These are phyloP conservation scores for Cheilosia grossa DNA, from an alignment of 2,888 invertebrate species.

Conservation along the genomic window DNA sequence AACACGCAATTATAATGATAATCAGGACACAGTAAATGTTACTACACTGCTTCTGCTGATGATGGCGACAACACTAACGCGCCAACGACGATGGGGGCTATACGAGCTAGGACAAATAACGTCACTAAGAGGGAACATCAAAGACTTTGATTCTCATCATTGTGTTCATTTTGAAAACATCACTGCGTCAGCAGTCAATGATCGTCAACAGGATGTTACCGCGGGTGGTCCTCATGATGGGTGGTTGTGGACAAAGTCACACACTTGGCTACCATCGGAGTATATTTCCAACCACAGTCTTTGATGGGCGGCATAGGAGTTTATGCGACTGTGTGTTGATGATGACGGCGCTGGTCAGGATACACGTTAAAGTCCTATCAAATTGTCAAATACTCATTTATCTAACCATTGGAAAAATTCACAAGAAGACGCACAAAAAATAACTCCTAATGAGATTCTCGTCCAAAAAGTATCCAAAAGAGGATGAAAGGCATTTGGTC, in stretches of 20 bases:
- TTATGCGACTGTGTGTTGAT: constrained; percentile 6
- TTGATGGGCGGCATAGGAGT: neutral
- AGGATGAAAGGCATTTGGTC: neutral
- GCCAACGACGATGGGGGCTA: constrained; percentile 5
- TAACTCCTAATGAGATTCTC: constrained; percentile 27
- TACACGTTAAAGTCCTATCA: constrained; percentile 29
- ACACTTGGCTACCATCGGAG: constrained; percentile 24
- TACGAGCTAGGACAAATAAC: constrained; percentile 28
- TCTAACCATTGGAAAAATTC: constrained; percentile 18
- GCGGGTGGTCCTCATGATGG: neutral
- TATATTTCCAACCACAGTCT: neutral
- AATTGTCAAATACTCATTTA: constrained; percentile 41
- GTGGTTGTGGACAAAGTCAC: neutral
- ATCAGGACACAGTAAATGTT: constrained; percentile 64
- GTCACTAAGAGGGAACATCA: constrained; percentile 53
- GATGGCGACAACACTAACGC: constrained; percentile 3
- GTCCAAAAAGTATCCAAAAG: constrained; percentile 2
- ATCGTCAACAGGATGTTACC: constrained; percentile 37
- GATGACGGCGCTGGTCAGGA: constrained; percentile 6
- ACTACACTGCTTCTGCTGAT: constrained; percentile 36
- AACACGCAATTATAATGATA: constrained; percentile 46
- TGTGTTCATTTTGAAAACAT: constrained; percentile 65
- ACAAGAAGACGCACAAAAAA: constrained; percentile 24
- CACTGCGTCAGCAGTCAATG: constrained; percentile 64
- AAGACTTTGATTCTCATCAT: constrained; percentile 69